A percentile compares a stretch with the other conserved stretches of the same genome.
Conservation (phyloP, 2,888 invertebrate genomes). For the Drosophila peninsularis region DNA sequence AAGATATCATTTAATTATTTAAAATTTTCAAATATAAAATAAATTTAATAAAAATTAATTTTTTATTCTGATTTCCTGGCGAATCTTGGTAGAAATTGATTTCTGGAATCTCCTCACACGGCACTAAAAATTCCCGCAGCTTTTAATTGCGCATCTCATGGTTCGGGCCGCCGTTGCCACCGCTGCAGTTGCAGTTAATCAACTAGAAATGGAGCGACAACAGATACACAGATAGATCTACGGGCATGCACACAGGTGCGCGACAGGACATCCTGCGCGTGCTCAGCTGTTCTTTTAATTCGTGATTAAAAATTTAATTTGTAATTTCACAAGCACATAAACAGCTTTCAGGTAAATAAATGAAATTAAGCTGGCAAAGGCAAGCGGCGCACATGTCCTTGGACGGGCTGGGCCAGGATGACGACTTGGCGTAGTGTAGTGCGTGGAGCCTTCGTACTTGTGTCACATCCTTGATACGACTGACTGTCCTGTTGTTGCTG, state of each 20-base stretch:
- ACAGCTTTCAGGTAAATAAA: slow-evolving; percentile 79
- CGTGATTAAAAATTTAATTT: slow-evolving; percentile 80
- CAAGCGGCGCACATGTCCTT: slow-evolving; percentile 45
- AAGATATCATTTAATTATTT: neutral
- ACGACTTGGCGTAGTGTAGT: slow-evolving; percentile 21
- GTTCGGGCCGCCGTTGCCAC: slow-evolving; percentile 11
- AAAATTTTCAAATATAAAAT: too few relatives aligned
- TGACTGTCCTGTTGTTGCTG: slow-evolving; percentile 33
- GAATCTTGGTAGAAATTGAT: neutral
- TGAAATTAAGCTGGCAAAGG: slow-evolving; percentile 71
- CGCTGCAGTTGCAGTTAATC: slow-evolving; percentile 64
- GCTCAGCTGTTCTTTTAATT: slow-evolving; percentile 51
- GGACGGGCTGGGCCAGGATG: slow-evolving; percentile 13
- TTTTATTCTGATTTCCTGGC: neutral
- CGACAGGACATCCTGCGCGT: slow-evolving; percentile 33
- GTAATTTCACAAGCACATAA: slow-evolving; percentile 77
- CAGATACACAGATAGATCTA: slow-evolving; percentile 40
- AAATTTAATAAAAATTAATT: neutral
- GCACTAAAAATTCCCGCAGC: neutral
- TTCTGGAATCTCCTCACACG: slow-evolving; percentile 7
- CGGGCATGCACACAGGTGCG: slow-evolving; percentile 9
- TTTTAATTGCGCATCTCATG: slow-evolving; percentile 38
- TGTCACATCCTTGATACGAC: slow-evolving; percentile 47
- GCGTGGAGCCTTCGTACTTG: slow-evolving; percentile 42
- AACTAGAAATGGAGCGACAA: slow-evolving; percentile 66